A percentile compares a stretch with the other conserved stretches of the same genome.
Conservation (phyloP, 1,140 invertebrate species). For the Anastatus disparis region DNA sequence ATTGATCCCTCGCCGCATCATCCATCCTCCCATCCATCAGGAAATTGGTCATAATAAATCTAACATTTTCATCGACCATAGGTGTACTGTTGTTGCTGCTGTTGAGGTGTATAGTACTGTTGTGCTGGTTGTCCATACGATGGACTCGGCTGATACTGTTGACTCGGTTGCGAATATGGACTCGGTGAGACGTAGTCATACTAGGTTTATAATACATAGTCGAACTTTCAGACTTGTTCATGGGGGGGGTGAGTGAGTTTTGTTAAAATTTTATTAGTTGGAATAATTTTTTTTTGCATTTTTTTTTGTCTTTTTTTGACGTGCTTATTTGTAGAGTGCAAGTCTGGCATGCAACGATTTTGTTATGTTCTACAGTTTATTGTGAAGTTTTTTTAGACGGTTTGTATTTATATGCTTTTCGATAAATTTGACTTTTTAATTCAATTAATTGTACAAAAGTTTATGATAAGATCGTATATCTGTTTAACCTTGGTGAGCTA, state of each 20-base stretch:
- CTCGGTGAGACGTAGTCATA: conserved; percentile 53
- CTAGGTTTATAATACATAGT: conserved; percentile 46
- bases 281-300: conserved; percentile 36
- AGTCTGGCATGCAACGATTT: conserved; percentile 25
- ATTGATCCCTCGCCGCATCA: neutral
- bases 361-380: too few species aligned
- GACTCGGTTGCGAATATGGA: too few species aligned
- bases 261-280: neutral
- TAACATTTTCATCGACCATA: conserved; percentile 15
- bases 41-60: neutral
- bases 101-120: too few species aligned
- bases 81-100: conserved; percentile 20
- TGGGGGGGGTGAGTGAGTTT: too few species aligned
- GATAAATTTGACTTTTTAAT: conserved; percentile 21
- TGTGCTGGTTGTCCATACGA: too few species aligned
- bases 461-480: neutral
- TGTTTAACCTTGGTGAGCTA: neutral
- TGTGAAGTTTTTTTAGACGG: too few species aligned
- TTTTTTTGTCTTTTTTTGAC: conserved; percentile 1
- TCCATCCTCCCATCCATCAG: neutral
- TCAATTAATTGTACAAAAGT: neutral
- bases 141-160: too few species aligned
- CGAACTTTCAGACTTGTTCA: conserved; percentile 27
- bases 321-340: neutral
- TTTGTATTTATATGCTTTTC: too few species aligned